Base-by-base conservation (phyloP, 2,888 invertebrate species). In the Dendrolimus pini region DNA sequence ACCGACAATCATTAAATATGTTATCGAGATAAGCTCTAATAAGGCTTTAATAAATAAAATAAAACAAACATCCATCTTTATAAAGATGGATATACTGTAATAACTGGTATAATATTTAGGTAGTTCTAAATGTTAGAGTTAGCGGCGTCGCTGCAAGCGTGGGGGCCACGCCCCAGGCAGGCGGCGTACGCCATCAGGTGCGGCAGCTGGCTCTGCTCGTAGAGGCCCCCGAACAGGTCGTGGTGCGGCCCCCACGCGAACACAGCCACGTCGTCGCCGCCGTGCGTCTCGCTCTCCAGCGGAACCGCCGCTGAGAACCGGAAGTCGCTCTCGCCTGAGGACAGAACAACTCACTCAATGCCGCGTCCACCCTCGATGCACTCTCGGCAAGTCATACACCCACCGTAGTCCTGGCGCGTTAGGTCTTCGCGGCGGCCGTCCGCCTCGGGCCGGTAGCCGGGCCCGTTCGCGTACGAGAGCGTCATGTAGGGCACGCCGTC, bases 211-310 rank as follows among this genome's bases (percentile, higher is more conserved):
- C 93, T 94, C 85, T 96, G 95, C 76, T 97, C 95, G 75, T 94
- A 93, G 55, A 93, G 92, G 8, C 96, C 96, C 10, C 94, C 91
- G 78, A 96, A 95, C 61, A 96, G 85, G 76, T 94, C 94, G 47
- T 95, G 91, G 88, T 93, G 94, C 6, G 95, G 95, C 58, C 94
- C 96, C 57, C 82, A 81, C 65, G 94, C 93, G 80, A 93, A 95
- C 55, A 96, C 93, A 0, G 93, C 93, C 47, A 96, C 96, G 85
- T 96, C 96, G 66, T 96, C 96, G 1, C 95, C 95, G 12, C 94
- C 95, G 77, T 95, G 95, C 18, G 95, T 95, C 76, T 95, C 95
- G 56, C 82, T 80, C 1, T 69, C 70, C 58, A 93, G 78, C 0
- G 94, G 94, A 10, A 92, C 91, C 7, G 91, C 85, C 0, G 93